phyloP scores from a whole-genome alignment of 1,140 invertebrate species.

The Colletes gigas region DNA sequence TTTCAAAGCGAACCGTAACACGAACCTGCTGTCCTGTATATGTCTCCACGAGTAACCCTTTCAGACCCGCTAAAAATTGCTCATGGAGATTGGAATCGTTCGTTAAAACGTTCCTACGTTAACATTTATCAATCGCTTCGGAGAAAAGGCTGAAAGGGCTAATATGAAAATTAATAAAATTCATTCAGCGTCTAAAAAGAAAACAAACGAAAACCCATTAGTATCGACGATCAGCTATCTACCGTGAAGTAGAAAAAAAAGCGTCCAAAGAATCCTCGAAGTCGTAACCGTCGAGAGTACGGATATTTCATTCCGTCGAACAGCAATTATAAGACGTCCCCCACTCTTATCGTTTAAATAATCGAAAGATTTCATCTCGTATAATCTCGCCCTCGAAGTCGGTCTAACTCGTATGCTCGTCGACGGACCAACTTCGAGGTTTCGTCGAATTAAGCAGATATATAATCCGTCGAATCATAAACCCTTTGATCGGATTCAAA shows the following conservation, averaged over 20 bases:
- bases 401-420: not conserved
- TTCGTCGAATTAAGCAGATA: not conserved
- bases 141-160: constrained; percentile 17
- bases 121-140: not conserved
- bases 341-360: not conserved
- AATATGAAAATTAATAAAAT: not conserved
- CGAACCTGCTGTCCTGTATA: constrained; percentile 40
- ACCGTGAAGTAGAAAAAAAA: not conserved
- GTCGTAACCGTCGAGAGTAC: not conserved
- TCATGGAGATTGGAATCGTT: not conserved
- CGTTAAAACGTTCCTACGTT: not conserved
- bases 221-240: not conserved
- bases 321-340: not conserved
- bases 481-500: constrained; percentile 15
- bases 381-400: not conserved
- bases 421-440: not conserved
- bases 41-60: constrained; percentile 18
- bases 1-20: constrained; percentile 22
- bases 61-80: not conserved
- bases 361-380: not conserved
- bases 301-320: not conserved
- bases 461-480: not conserved
- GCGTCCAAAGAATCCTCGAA: not conserved
- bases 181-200: not conserved
- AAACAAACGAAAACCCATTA: not conserved